Base-by-base conservation (phyloP, 2,113 vertebrate genomes). In the Aegypius monachus region DNA sequence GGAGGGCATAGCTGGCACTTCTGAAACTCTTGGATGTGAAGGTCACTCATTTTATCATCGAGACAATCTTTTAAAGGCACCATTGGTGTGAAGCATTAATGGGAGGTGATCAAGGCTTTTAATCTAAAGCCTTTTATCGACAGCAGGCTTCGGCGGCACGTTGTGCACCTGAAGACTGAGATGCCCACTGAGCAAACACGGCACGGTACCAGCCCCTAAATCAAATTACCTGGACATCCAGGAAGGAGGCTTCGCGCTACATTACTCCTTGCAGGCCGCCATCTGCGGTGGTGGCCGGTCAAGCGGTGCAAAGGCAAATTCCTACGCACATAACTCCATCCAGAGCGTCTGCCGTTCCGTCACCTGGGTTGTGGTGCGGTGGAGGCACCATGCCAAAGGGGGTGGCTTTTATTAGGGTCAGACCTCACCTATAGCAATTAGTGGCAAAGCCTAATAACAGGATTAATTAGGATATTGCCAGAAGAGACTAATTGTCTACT, bases 31-130 rank as follows among this genome's bases (percentile, higher is more conserved):
- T 29, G 38, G 50, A 63, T 80, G 68, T 89, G 87, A 95, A 96
- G 81, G 94, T 95, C 95, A 75, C 36, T 43, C 86, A 45, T 86
- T 97, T 94, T 80, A 92, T 96, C 86, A 92, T 70, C 10, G 4
- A 90, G 80, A 81, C 83, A 96, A 86, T 94, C 85, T 91, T 92
- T 80, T 66, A 89, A 93, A 88, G 88, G 65, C 72, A 36, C 53
- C 4, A 1, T 47, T 68, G 89, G 82, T 42, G 31, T 55, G 88
- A 93, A 94, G 73, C 53, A 42, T 86, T 95, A 92, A 78, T 0
- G 0, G 74, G 74, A 92, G 90, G 56, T 47, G 78, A 96, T 92
- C 89, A 40, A 59, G 91, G 55, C 71, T 80, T 95, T 95, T 86
- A 93, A 96, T 95, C 68, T 47, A 62, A 87, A 74, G 56, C 26